Evolutionary conservation across 2,797 vertebrate species (phyloP), one percentile per base, ranked within the genome.

Genomic region (Neosalanx taihuensis): DNA sequence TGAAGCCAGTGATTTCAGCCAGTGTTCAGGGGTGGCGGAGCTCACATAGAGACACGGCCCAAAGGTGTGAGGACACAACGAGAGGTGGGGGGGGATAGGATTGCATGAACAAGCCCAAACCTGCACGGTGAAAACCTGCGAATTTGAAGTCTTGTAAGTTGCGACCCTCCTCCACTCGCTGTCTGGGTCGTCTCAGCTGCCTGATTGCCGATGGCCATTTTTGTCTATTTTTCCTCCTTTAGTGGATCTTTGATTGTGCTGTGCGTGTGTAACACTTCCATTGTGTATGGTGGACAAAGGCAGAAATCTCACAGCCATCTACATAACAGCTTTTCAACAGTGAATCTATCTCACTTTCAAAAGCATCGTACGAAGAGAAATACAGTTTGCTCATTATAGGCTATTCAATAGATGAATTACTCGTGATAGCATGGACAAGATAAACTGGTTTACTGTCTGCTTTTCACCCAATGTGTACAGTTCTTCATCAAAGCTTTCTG

Each of bases 381-480:
- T 85, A 74, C 82, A 85, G 88, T 90, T 90, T 88, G 89, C 89
- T 92, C 90, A 90, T 93, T 91, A 92, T 63, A 83, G 85, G 71
- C 89, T 81, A 91, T 92, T 93, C 89, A 91, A 87, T 88, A 90
- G 88, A 91, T 89, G 87, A 90, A 92, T 90, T 89, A 84, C 85
- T 87, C 84, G 79, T 90, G 86, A 92, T 90, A 83, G 81, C 88
- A 84, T 74, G 63, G 85, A 79, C 76, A 78, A 87, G 82, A 89
- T 87, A 91, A 92, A 91, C 85, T 86, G 80, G 6, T 46, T 85
- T 79, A 88, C 89, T 89, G 87, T 91, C 90, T 86, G 72, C 78
- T 30, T 80, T 86, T 80, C 84, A 89, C 89, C 82, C 80, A 72
- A 79, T 79, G 68, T 81, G 78, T 64, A 73, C 20, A 49, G 72